Conservation (phyloP, 2,888 invertebrate species). For the Podabrus alpinus region DNA sequence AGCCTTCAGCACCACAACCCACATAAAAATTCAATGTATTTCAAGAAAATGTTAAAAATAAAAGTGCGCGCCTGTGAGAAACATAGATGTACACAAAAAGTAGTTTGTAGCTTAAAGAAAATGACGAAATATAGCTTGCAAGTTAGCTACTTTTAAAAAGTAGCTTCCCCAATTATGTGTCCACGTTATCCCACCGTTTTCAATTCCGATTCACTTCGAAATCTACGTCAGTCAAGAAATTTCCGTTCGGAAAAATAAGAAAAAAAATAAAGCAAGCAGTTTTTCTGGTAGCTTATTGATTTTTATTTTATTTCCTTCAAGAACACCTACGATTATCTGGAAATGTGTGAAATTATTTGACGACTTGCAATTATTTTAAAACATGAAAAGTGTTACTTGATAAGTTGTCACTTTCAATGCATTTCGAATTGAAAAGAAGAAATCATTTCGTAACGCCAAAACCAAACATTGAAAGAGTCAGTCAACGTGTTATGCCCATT, state of each 20-base stretch:
- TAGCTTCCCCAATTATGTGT: not conserved
- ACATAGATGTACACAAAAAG: no score
- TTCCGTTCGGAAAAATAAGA: not conserved
- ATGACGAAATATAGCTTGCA: no score
- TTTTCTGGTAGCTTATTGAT: not conserved
- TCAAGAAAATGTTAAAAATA: no score
- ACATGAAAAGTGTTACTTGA: not conserved
- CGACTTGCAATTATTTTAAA: not conserved
- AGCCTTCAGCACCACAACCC: no score
- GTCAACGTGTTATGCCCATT: not conserved
- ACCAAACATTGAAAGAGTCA: not conserved
- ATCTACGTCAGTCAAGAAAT: not conserved
- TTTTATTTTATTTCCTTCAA: not conserved
- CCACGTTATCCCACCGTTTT: not conserved
- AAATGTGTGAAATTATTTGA: not conserved
- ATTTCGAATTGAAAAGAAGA: not conserved
- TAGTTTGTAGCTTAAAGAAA: no score
- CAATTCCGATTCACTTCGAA: not conserved
- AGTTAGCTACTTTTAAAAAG: not conserved
- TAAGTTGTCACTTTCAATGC: not conserved
- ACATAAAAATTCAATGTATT: no score
- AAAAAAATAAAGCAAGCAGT: not conserved
- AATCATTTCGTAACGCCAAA: not conserved
- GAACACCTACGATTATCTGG: not conserved
- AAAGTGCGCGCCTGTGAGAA: no score